Evolutionary conservation across 2,113 vertebrate species (phyloP), one percentile per base, ranked within the genome.

Genomic region (Tursiops truncatus): DNA sequence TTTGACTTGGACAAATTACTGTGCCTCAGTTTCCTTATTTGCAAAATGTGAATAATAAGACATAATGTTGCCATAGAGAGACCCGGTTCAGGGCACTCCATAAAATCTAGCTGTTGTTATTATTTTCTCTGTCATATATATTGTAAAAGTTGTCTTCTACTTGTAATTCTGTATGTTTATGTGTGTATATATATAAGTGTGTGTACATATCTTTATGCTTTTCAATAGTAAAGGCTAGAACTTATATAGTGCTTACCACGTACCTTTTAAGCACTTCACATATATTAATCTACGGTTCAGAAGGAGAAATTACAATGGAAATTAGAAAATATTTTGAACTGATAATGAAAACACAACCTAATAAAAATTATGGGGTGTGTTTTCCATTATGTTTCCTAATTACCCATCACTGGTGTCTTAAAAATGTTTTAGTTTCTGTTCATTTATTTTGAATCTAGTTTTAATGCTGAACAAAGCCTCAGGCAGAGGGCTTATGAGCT

Each of bases 371-470:
- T 0, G 1, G 33, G 53, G 18, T 63, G 44, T 15, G 56, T 94
- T 90, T 65, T 38, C 82, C 76, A 17, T 94, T 97, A 71, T 62
- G 67, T 44, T 65, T 93, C 71, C 73, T 91, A 96, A 95, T 96
- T 94, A 96, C 70, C 76, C 90, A 82, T 91, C 77, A 25, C 93
- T 63, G 14, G 36, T 86, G 14, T 81, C 89, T 96, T 87, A 58
- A 94, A 94, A 77, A 93, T 93, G 73, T 73, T 91, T 96, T 93
- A 7, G 47, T 86, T 95, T 96, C 95, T 53, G 47, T 90, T 96
- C 67, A 95, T 85, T 97, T 97, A 73, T 95, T 97, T 95, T 91
- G n/a, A 84, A 91, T 91, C 91, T 77, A 23, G 53, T 82, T 94
- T 96, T 26, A 73, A 20, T 91, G 38, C 26, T 7, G 44, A 88